Evolutionary conservation across 2,797 vertebrate species (phyloP), one percentile per base, ranked within the genome.

Genomic region (Vireo griseus): DNA sequence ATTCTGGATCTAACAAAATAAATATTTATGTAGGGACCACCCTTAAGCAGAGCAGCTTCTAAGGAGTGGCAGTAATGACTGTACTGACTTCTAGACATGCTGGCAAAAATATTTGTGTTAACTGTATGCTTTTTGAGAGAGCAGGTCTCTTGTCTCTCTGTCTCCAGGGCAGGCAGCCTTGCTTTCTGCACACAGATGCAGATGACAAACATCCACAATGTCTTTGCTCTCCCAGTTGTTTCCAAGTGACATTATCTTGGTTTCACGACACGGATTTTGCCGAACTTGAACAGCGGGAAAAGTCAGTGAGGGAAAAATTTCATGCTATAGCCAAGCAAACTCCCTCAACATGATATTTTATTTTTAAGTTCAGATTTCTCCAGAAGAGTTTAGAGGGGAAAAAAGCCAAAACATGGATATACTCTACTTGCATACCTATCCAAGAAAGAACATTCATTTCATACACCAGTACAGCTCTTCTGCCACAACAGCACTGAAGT

Each of bases 1-100:
- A 35, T 78, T 88, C 74, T 85, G 93, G 72, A 92, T 22, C 76
- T 92, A 94, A 86, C 68, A 80, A 94, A 95, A 91, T 95, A 98
- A 98, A 98, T 97, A 98, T 98, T 98, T 98, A 97, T 16, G 54
- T 28, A 92, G 71, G 91, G 95, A 96, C 97, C 96, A 97, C 95
- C 95, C 94, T 92, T 83, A 89, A 47, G 39, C 86, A 62, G 40
- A 95, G 93, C 72, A 92, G 92, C 94, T 90, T 85, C 74, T 44
- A 95, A 94, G 89, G 83, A 95, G 94, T n/a, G 80, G 88, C 79
- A 95, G 55, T 55, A 91, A 95, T 80, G 96, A 96, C 86, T 76
- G 65, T 52, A 83, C 69, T 73, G 93, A 86, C 57, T 96, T 86
- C 35, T 9, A 81, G 88, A 74, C 61, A 55, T 5, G 42, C 28